These are phyloP conservation scores for Apodemus speciosus DNA, from an alignment of 2,113 vertebrate species.

Conservation along the genomic window DNA sequence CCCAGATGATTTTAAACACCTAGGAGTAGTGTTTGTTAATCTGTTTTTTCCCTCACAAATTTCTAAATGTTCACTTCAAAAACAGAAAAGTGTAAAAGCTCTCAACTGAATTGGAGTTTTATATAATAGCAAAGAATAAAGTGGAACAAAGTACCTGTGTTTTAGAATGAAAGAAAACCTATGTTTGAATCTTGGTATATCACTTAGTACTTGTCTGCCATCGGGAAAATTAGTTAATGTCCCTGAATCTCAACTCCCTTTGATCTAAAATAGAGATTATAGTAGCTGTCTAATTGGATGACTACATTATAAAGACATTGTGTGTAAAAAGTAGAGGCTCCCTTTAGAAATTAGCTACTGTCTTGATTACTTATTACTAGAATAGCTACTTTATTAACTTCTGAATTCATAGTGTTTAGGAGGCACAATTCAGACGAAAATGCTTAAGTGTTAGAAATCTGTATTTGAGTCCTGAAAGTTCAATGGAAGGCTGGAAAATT, in stretches of 20 bases:
- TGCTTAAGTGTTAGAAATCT: neutral
- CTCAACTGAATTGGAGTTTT: constrained; percentile 3
- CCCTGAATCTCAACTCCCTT: constrained; percentile 21
- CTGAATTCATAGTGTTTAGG: constrained; percentile 18
- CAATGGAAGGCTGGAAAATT: neutral
- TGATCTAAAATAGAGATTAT: neutral
- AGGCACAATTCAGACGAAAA: neutral
- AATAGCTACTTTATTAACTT: constrained; percentile 35
- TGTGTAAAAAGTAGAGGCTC: neutral
- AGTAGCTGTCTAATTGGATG: neutral
- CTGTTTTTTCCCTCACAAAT: constrained; percentile 24
- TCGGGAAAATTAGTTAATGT: constrained; percentile 50
- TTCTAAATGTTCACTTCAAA: constrained; percentile 65
- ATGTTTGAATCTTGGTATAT: constrained; percentile 26
- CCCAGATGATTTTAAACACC: constrained; percentile 3
- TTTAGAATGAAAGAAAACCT: constrained; percentile 28
- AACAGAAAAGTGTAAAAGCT: constrained; percentile 21
- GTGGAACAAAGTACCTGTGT: constrained; percentile 36
- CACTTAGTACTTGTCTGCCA: neutral
- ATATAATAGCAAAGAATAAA: neutral
- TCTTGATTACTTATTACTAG: constrained; percentile 1
- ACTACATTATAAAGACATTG: constrained; percentile 23
- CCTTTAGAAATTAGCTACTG: neutral
- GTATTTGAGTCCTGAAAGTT: neutral
- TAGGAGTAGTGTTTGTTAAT: constrained; percentile 52